Base-by-base conservation (phyloP, 2,797 vertebrate genomes). In the Xenentodon cancila region DNA sequence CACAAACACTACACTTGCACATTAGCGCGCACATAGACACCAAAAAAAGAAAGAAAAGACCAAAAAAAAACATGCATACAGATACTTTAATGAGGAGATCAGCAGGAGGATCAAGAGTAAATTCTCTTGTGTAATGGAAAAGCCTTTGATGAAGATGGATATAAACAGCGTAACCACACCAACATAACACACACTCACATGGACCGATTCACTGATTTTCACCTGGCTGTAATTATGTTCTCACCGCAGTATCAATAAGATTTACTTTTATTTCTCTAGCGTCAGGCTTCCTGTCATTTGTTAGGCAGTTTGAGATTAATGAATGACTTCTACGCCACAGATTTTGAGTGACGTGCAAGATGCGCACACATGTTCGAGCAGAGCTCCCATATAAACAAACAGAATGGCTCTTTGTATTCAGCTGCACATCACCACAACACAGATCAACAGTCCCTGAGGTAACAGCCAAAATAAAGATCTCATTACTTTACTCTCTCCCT, bases 391-490 rank as follows among this genome's bases (percentile, higher is more conserved):
- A 84, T 85, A 89, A 93, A 93, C 90, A 93, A 93, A 93, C 88
- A 91, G 85, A 87, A 78, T 32, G 58, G 76, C 69, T 77, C 84
- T 91, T 91, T 93, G 90, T 88, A 88, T 90, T 92, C 83, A 20
- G 45, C 81, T 81, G 85, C 86, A 91, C 89, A 91, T 87, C 88
- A 89, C 88, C 89, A 87, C 89, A 89, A 89, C 84, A 88, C 85
- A 88, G 81, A 89, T 87, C 79, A 89, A 89, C 91, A 91, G 86
- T 93, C 92, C 90, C 91, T 84, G 84, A 89, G 90, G 92, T 88
- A 91, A 85, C 87, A 79, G 82, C 84, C 86, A 89, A 93, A 94
- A 93, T 92, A 91, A 92, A 94, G 90, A 94, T 91, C 92, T 91
- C 81, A 79, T 88, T 82, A 85, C 92, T 88, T 88, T 87, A 75